A percentile compares a stretch with the other conserved stretches of the same genome.
These are phyloP conservation scores for Heptranchias perlo DNA, from an alignment of 2,113 vertebrate species.

Conservation along the genomic window DNA sequence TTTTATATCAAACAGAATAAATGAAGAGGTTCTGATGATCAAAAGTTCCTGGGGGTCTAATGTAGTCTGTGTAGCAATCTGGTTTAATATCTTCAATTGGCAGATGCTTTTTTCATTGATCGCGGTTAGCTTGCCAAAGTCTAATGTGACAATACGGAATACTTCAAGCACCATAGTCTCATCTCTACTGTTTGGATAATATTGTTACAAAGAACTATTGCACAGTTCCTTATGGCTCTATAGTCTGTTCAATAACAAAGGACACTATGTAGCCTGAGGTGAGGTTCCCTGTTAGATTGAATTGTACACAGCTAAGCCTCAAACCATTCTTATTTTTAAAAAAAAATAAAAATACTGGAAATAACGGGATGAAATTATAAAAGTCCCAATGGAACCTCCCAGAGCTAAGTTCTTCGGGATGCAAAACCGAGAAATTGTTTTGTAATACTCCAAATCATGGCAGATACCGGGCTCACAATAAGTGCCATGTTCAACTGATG, in stretches of 20 bases:
- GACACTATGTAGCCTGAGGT: neutral
- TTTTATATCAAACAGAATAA: conserved; percentile 2
- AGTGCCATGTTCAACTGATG: no score
- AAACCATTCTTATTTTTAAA: neutral
- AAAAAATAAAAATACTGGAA: neutral
- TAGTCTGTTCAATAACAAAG: neutral
- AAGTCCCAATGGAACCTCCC: neutral
- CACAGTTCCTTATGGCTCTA: neutral
- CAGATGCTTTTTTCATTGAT: no score
- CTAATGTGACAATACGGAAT: neutral
- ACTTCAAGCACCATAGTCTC: neutral
- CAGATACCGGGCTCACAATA: neutral
- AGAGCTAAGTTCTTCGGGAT: neutral
- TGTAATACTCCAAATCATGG: neutral
- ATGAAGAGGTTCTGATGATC: neutral
- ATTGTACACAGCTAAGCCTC: neutral
- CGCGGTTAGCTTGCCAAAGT: neutral
- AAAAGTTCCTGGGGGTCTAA: neutral
- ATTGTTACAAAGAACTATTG: neutral
- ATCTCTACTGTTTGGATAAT: neutral
- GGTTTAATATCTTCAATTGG: neutral
- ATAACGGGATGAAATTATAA: neutral
- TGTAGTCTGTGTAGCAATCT: neutral
- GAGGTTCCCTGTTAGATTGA: neutral
- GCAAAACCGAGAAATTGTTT: neutral